Base-by-base conservation (phyloP, 1,140 invertebrate species). In the Parasteatoda tepidariorum region DNA sequence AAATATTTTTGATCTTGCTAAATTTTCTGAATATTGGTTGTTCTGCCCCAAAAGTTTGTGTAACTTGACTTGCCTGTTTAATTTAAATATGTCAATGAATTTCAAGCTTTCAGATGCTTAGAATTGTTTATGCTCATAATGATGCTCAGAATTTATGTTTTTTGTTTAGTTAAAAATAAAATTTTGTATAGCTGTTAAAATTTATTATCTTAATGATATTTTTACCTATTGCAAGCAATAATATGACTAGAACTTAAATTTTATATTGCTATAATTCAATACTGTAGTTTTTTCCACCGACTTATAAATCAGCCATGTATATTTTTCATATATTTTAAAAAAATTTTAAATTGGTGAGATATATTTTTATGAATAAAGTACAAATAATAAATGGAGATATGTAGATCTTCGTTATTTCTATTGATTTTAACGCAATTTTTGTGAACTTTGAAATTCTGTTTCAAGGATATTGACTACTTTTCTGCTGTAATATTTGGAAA, bases 391-490 rank as follows among this genome's bases (percentile, higher is more conserved):
- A 48, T 48, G 38, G 38, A 48, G 18, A 48, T 48, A 13, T 48
- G 9, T 13, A 48, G 18, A 18, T 48, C 38, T 18, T 48, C 38
- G 18, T 13, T 13, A 48, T 48, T 48, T 48, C 18, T 48, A 48
- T 48, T 48, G 38, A 61, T 61, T 61, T 24, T 61, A 61, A 61
- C 11, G 9, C 15, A 48, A 61, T 61, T n/a, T 61, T n/a, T 61
- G 28, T 61, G 24, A 61, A 26, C 11, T 61, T 26, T 61, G 59
- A 61, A 61, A 61, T 22, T 11, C 24, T 61, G 59, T 26, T 61
- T 22, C 24, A 26, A 22, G 24, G 28, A 11, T 28, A 28, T 61
- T 61, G 13, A 22, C 22, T n/a, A 22, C 4, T 15, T 26, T 6
- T 61, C 28, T 26, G 28, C 15, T 26, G 22, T 26, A 26, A 26